Conservation (phyloP, 2,113 vertebrate genomes). For the Dermatemys mawii region DNA sequence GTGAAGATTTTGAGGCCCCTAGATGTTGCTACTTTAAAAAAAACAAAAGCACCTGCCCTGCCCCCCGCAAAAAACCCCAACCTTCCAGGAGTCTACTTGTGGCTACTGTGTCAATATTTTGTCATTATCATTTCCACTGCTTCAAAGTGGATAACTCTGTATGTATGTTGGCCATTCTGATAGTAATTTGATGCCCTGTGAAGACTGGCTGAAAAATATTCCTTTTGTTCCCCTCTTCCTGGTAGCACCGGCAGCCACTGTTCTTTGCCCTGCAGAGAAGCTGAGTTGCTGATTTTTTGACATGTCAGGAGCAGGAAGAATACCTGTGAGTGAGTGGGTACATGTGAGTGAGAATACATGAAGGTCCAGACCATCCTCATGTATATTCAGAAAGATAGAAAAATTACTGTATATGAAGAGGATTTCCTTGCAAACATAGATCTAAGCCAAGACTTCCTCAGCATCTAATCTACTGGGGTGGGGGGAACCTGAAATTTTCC, state of each 20-base stretch:
- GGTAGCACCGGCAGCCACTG: no score
- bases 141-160: not conserved
- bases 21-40: not conserved
- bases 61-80: no score
- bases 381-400: not conserved
- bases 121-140: not conserved
- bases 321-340: not conserved
- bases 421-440: not conserved
- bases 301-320: not conserved
- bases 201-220: not conserved
- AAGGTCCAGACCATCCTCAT: not conserved
- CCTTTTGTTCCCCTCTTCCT: not conserved
- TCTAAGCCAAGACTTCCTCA: not conserved
- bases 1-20: not conserved
- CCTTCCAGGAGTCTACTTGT: not conserved
- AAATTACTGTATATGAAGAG: not conserved
- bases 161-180: no score
- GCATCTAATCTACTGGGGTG: not conserved
- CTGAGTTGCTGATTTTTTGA: not conserved
- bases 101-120: not conserved
- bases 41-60: no score
- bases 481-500: no score
- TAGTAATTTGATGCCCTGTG: not conserved
- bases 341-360: not conserved
- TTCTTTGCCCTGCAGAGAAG: not conserved